These are phyloP conservation scores for Stenotaenia linearis DNA, from an alignment of 2,888 invertebrate species.

Conservation along the genomic window DNA sequence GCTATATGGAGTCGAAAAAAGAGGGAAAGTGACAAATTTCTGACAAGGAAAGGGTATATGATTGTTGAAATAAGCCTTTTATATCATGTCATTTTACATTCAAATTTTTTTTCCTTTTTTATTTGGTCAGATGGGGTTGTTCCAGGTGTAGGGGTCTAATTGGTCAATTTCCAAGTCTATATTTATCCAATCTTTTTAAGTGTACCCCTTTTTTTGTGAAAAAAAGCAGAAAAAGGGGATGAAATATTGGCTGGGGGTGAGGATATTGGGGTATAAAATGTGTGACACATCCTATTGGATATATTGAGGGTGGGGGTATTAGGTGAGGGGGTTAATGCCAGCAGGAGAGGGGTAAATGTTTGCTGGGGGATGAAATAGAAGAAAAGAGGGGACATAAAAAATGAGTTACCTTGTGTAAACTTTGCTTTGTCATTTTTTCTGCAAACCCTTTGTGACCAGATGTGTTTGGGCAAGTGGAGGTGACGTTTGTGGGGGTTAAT, in stretches of 20 bases:
- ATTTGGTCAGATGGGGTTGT: constrained; percentile 21
- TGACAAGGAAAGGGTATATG: neutral
- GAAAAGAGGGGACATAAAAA: neutral
- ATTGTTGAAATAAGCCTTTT: neutral
- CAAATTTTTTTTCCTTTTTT: neutral
- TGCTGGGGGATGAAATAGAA: neutral
- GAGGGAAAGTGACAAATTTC: neutral
- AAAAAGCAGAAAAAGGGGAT: neutral
- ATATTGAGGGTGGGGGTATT: neutral
- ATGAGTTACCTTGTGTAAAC: constrained; percentile 23
- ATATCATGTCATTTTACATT: neutral
- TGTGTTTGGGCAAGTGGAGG: neutral
- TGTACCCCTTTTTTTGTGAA: neutral
- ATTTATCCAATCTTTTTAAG: constrained; percentile 7
- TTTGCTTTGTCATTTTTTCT: constrained; percentile 7
- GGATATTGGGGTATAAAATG: neutral
- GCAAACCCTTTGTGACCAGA: constrained; percentile 2
- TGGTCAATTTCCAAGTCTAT: constrained; percentile 17
- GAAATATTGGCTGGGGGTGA: neutral
- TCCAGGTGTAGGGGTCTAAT: neutral
- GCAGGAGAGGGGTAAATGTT: constrained; percentile 26
- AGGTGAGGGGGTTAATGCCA: constrained; percentile 14
- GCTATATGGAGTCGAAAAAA: neutral
- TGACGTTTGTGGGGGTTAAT: neutral
- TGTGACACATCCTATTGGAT: constrained; percentile 13